phyloP scores from a whole-genome alignment of 2,888 invertebrate species.

The Eristalis arbustorum region DNA sequence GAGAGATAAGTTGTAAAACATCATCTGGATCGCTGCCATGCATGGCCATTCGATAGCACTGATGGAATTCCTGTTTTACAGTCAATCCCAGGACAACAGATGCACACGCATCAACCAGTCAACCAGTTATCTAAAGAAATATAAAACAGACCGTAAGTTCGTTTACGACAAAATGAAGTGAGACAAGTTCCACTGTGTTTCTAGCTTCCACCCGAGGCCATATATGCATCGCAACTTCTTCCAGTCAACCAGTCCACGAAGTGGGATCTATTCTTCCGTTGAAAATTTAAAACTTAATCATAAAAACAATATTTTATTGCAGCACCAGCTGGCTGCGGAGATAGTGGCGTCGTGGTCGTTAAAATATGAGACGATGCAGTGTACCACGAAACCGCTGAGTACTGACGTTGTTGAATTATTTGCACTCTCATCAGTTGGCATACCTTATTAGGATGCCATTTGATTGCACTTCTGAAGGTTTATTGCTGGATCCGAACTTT shows the following conservation, averaged over 20 bases:
- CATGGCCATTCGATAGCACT: no score
- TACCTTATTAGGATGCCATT: constrained; percentile 1
- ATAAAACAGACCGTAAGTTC: no score
- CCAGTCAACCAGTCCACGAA: background rate
- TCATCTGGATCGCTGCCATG: no score
- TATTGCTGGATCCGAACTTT: background rate
- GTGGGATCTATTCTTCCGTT: background rate
- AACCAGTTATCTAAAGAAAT: no score
- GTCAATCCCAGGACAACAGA: no score
- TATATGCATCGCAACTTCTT: background rate
- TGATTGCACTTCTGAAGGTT: background rate
- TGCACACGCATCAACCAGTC: no score
- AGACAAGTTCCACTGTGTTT: no score
- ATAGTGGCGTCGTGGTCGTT: constrained; percentile 16
- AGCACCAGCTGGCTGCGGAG: constrained; percentile 3
- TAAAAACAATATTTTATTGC: constrained; percentile 52
- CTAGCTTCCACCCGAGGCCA: background rate
- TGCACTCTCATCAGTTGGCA: constrained; percentile 16
- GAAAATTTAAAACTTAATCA: constrained; percentile 40
- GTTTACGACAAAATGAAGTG: no score
- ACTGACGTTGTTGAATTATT: constrained; percentile 37
- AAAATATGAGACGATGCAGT: constrained; percentile 38
- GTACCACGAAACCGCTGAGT: background rate
- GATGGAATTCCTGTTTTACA: no score
- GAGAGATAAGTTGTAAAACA: no score